A percentile compares a stretch with the other conserved stretches of the same genome.
Conservation (phyloP, 2,113 vertebrate species). For the Peromyscus maniculatus region DNA sequence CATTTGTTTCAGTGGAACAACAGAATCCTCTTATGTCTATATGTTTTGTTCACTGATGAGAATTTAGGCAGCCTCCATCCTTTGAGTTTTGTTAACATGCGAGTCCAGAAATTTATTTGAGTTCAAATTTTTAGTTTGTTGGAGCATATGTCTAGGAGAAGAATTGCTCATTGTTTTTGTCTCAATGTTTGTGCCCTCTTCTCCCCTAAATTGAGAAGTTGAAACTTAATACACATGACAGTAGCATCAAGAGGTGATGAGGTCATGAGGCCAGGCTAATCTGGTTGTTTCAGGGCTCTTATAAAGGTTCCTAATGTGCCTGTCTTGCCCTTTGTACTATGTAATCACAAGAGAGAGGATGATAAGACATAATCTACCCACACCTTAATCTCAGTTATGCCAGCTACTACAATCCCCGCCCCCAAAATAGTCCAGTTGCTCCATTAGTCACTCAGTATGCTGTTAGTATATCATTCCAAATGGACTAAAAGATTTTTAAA, state of each 20-base stretch:
- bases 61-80: not conserved
- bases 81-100: not conserved
- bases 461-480: not conserved
- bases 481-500: not conserved
- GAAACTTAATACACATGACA: not conserved
- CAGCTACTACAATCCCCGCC: not conserved
- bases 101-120: not conserved
- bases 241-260: not conserved
- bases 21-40: not conserved
- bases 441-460: not conserved
- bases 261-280: too few species aligned
- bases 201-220: not conserved
- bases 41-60: not conserved
- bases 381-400: not conserved
- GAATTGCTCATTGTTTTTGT: not conserved
- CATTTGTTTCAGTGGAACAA: not conserved
- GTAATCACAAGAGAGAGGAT: not conserved
- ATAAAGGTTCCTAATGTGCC: not conserved
- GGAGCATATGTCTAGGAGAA: not conserved
- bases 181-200: not conserved
- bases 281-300: not conserved
- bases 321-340: fast-evolving
- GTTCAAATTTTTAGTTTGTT: not conserved
- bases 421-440: not conserved
- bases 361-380: not conserved